Evolutionary conservation across 1,140 invertebrate species (phyloP).

Genomic region (Anagrus nilaparvatae): DNA sequence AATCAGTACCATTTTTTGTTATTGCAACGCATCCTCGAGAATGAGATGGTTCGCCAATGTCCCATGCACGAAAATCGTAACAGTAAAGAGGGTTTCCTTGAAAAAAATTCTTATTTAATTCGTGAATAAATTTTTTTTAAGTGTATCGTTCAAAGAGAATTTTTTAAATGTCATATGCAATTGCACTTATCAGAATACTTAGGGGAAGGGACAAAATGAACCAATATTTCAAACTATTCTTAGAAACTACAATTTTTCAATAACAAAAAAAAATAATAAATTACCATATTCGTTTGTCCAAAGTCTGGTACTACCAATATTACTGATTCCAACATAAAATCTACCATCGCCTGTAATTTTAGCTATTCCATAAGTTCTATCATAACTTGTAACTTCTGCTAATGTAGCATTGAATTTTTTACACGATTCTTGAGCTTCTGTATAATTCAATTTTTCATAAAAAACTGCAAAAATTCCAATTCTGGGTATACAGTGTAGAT

Average conservation of each 20-base stretch:
- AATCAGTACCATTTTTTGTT: slow-evolving; percentile 18
- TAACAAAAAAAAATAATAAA: background rate
- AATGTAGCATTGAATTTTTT: slow-evolving; percentile 43
- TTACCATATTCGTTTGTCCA: slow-evolving; percentile 38
- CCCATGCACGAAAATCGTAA: slow-evolving; percentile 53
- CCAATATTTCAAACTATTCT: background rate
- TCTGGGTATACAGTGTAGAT: slow-evolving; percentile 45
- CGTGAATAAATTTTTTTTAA: slow-evolving; percentile 4
- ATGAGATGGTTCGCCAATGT: slow-evolving; percentile 46
- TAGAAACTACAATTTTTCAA: background rate
- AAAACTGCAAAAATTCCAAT: slow-evolving; percentile 50
- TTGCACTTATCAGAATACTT: background rate
- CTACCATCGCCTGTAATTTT: slow-evolving; percentile 32
- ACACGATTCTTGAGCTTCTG: slow-evolving; percentile 42
- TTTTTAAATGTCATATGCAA: background rate
- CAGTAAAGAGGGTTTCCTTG: slow-evolving; percentile 46
- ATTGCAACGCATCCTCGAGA: slow-evolving; percentile 48
- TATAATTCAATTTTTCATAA: slow-evolving; percentile 43
- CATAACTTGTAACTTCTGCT: slow-evolving; percentile 47
- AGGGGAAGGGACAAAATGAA: background rate
- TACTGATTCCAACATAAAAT: slow-evolving; percentile 48
- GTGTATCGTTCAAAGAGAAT: too few species aligned
- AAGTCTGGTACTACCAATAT: slow-evolving; percentile 28
- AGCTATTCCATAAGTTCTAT: slow-evolving; percentile 45
- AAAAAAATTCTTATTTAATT: slow-evolving; percentile 1